Percentiles rank a stretch among this genome's conserved stretches.
These are phyloP conservation scores for Menidia beryllina DNA, from an alignment of 2,113 vertebrate genomes.

Conservation along the genomic window DNA sequence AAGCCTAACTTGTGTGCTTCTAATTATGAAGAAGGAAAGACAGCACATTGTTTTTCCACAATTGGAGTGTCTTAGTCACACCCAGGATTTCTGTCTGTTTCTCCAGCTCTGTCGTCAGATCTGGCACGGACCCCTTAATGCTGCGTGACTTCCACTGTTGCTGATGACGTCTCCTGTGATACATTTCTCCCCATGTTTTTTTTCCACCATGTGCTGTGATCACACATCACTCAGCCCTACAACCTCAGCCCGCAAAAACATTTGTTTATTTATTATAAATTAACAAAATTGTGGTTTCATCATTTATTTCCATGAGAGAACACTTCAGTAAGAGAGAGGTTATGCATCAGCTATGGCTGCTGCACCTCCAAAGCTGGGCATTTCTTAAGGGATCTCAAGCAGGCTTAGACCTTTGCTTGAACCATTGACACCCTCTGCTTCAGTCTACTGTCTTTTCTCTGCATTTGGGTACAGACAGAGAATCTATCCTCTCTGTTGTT, in stretches of 20 bases:
- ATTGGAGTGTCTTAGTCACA: conserved; percentile 67
- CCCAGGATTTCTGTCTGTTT: conserved; percentile 57
- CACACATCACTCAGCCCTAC: conserved; percentile 26
- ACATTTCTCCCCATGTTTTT: conserved; percentile 55
- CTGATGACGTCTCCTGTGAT: conserved; percentile 64
- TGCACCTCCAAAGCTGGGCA: background rate
- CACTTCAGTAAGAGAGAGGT: conserved; percentile 5
- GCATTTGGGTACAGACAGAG: background rate
- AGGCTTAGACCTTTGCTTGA: background rate
- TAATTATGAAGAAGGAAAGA: conserved; percentile 61
- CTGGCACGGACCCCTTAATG: conserved; percentile 69
- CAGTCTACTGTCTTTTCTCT: background rate
- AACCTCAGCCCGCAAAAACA: conserved; percentile 14
- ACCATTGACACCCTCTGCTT: background rate
- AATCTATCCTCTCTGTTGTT: conserved; percentile 6
- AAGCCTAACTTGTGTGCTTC: conserved; percentile 53
- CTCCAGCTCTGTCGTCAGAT: conserved; percentile 55
- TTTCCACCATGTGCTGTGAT: conserved; percentile 43
- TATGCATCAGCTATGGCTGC: conserved; percentile 13
- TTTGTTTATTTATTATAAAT: conserved; percentile 11
- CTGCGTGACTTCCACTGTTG: conserved; percentile 66
- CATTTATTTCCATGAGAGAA: background rate
- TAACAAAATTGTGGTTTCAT: background rate
- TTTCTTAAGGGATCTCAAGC: background rate
- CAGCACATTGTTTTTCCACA: conserved; percentile 52